Conservation (phyloP, 2,113 vertebrate genomes). For the Rhineura floridana region DNA sequence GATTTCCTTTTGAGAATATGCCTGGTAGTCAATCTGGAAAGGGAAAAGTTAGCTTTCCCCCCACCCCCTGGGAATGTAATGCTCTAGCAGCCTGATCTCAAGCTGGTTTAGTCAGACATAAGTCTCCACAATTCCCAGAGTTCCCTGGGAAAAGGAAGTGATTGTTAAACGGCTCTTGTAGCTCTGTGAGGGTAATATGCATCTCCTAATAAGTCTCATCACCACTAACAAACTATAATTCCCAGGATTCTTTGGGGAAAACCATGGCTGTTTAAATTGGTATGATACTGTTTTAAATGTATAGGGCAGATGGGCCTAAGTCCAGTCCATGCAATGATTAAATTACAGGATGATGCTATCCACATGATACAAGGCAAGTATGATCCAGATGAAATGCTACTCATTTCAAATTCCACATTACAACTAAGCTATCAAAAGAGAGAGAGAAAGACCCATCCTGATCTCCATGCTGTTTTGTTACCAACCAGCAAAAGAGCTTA, state of each 20-base stretch:
- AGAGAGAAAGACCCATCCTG: not conserved
- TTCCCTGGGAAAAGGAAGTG: no score
- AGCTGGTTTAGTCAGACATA: slow-evolving; percentile 29
- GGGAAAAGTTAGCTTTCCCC: not conserved
- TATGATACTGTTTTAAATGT: no score
- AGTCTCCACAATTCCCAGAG: no score
- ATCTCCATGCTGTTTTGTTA: no score
- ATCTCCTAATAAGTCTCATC: no score
- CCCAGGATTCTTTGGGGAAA: no score
- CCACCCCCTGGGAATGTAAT: not conserved
- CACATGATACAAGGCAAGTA: not conserved
- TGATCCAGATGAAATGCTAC: not conserved
- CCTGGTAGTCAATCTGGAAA: slow-evolving; percentile 8
- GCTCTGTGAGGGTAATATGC: no score
- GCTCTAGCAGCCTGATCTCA: not conserved
- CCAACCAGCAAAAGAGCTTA: not conserved
- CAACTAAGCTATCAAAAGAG: not conserved
- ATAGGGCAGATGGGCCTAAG: no score
- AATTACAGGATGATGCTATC: no score
- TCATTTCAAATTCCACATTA: not conserved
- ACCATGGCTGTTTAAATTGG: no score
- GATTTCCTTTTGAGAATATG: slow-evolving; percentile 34
- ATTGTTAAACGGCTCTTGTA: not conserved
- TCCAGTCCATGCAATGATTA: no score
- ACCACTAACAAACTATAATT: no score